phyloP scores from a whole-genome alignment of 2,113 vertebrate genomes.

The Pycnonotus jocosus region DNA sequence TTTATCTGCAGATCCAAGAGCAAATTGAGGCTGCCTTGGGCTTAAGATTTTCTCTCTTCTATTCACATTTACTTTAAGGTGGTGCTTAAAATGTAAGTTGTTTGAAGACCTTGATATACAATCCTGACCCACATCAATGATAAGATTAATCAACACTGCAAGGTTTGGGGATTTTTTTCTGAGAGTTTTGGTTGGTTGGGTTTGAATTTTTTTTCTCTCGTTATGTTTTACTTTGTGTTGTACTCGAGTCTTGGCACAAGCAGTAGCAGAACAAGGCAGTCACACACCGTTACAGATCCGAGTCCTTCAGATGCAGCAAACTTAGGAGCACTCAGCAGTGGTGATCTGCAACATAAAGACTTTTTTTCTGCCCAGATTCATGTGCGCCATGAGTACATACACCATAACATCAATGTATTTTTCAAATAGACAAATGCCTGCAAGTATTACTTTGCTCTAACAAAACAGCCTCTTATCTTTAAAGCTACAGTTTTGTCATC shows the following conservation, averaged over 20 bases:
- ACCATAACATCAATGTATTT: rapidly evolving
- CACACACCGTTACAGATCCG: background rate
- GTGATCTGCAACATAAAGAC: background rate
- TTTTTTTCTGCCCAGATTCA: background rate
- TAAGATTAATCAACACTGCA: background rate
- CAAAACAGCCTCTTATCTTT: background rate
- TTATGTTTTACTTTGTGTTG: background rate
- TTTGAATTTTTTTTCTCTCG: background rate
- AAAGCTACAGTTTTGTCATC: background rate
- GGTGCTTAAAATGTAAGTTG: background rate
- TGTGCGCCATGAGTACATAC: background rate
- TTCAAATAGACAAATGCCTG: background rate
- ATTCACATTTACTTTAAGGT: background rate
- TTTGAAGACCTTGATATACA: background rate
- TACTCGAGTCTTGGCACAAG: background rate
- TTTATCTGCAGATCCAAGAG: background rate
- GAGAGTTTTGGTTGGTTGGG: background rate
- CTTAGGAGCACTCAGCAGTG: background rate
- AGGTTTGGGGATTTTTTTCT: background rate
- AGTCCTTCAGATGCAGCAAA: background rate
- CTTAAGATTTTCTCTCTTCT: background rate
- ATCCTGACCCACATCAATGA: background rate
- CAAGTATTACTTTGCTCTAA: background rate
- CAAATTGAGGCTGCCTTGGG: background rate
- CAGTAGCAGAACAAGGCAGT: background rate